Conservation (phyloP, 2,888 invertebrate genomes). For the Nasonia oneida region DNA sequence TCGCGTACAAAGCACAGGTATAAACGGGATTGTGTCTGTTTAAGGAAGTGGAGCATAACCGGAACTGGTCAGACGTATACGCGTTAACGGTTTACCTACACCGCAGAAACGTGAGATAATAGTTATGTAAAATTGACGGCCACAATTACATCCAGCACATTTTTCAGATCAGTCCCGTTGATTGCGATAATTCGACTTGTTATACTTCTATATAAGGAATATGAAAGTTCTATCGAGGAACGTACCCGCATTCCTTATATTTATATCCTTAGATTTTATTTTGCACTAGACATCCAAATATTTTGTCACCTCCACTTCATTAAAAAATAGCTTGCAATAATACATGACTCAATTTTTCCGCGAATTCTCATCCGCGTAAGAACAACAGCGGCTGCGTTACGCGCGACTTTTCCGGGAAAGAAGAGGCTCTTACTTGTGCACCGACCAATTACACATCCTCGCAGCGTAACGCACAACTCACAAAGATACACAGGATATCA, state of each 20-base stretch:
- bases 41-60: not conserved
- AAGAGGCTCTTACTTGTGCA: not conserved
- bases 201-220: too few relatives aligned
- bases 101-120: not conserved
- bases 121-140: slow-evolving; percentile 8
- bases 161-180: not conserved
- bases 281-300: not conserved
- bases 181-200: not conserved
- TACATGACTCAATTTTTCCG: not conserved
- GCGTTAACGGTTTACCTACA: not conserved
- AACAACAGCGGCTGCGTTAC: not conserved
- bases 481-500: not conserved
- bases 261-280: not conserved
- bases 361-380: not conserved
- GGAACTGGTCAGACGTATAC: not conserved
- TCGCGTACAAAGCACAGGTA: not conserved
- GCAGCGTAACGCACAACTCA: not conserved
- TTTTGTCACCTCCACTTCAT: not conserved
- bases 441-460: slow-evolving; percentile 9
- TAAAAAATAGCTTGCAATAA: not conserved
- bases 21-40: not conserved
- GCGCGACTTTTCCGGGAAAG: not conserved
- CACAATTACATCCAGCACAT: not conserved
- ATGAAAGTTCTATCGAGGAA: too few relatives aligned
- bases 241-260: too few relatives aligned